Evolutionary conservation across 2,888 invertebrate genomes (phyloP).

Genomic region (Dascillus cervinus): DNA sequence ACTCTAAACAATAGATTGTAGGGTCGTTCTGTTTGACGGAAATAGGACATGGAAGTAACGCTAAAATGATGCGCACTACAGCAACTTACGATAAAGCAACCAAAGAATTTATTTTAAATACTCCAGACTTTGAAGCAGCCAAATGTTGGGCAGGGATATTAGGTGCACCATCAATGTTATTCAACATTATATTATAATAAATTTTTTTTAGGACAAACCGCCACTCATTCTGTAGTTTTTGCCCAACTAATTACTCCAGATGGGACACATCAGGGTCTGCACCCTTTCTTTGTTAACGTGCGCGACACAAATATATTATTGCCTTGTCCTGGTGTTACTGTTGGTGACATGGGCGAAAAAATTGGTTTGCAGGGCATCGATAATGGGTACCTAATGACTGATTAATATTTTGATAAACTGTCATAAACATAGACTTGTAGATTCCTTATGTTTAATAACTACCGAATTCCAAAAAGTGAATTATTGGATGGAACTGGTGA

Average conservation of each 20-base stretch:
- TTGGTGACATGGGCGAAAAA: constrained; percentile 92
- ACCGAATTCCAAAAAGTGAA: constrained; percentile 69
- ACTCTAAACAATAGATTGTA: too few species aligned
- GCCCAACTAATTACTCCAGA: constrained; percentile 81
- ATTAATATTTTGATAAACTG: constrained; percentile 1
- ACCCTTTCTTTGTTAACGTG: constrained; percentile 85
- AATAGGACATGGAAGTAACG: too few species aligned
- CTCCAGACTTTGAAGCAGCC: too few species aligned
- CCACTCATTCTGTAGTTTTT: constrained; percentile 81
- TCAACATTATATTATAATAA: too few species aligned
- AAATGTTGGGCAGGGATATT: too few species aligned
- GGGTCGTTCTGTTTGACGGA: too few species aligned
- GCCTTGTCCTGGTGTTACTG: constrained; percentile 69
- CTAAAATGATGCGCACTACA: too few species aligned
- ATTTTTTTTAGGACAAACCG: constrained; percentile 57
- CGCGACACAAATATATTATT: constrained; percentile 64
- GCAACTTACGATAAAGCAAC: too few species aligned
- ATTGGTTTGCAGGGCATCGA: constrained; percentile 86
- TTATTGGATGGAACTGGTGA: constrained; percentile 81
- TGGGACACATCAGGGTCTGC: constrained; percentile 73
- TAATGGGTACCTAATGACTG: constrained; percentile 91
- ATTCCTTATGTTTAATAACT: constrained; percentile 71
- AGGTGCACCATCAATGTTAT: too few species aligned
- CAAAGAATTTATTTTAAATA: too few species aligned
- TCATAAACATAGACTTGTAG: constrained; percentile 34